Conservation (phyloP, 2,797 vertebrate species). For the Oreochromis mossambicus region DNA sequence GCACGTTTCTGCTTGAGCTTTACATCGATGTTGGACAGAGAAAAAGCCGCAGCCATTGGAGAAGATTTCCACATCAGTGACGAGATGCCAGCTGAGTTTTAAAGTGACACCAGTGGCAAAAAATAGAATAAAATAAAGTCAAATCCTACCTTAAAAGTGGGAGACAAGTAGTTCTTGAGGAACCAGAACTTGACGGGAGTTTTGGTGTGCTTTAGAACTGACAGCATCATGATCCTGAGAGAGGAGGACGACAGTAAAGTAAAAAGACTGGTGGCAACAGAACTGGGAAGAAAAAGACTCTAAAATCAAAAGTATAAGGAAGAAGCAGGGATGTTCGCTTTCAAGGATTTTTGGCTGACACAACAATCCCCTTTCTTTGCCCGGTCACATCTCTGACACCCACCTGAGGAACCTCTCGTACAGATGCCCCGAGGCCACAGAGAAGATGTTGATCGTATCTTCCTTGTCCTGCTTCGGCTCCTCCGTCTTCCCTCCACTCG, state of each 20-base stretch:
- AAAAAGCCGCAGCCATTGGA: neutral
- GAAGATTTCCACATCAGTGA: neutral
- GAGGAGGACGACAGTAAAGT: neutral
- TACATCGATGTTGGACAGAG: neutral
- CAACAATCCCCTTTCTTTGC: neutral
- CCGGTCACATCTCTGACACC: conserved; percentile 25
- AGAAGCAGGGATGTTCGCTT: neutral
- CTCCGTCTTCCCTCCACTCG: conserved; percentile 85
- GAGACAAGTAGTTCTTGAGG: conserved; percentile 98
- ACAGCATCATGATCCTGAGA: conserved; percentile 97
- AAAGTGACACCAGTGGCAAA: neutral
- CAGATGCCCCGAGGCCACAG: conserved; percentile 94
- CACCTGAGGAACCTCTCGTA: conserved; percentile 97
- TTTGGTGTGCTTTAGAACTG: conserved; percentile 94
- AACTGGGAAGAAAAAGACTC: neutral
- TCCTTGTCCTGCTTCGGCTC: conserved; percentile 91
- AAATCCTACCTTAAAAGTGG: conserved; percentile 89
- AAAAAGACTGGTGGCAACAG: neutral
- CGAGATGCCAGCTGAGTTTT: neutral
- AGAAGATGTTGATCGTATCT: conserved; percentile 96
- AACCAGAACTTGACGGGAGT: conserved; percentile 99
- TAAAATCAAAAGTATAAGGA: neutral
- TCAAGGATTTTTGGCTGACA: neutral
- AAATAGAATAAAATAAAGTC: neutral
- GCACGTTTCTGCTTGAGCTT: neutral